phyloP scores from a whole-genome alignment of 2,113 vertebrate genomes.

The Condylura cristata region DNA sequence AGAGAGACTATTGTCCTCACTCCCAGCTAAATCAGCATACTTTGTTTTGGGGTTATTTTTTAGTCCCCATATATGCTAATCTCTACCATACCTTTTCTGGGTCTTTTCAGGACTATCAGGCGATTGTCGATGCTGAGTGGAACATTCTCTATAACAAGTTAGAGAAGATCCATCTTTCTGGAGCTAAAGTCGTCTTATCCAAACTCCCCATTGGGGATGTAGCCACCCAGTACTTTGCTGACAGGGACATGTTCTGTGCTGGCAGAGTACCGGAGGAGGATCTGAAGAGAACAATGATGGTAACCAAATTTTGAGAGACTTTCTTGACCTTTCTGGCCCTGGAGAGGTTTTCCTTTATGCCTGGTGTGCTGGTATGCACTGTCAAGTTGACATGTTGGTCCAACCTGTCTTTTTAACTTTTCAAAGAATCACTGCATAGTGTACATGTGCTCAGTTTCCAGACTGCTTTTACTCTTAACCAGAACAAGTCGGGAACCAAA shows the following conservation, averaged over 20 bases:
- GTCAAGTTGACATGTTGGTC: neutral
- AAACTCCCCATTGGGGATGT: slow-evolving; percentile 97
- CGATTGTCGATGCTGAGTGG: slow-evolving; percentile 98
- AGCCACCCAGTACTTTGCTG: slow-evolving; percentile 97
- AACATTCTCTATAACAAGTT: slow-evolving; percentile 98
- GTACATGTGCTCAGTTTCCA: neutral
- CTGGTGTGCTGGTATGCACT: neutral
- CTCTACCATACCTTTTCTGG: neutral
- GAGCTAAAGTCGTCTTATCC: slow-evolving; percentile 96
- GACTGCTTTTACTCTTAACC: neutral
- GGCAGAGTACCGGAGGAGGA: slow-evolving; percentile 97
- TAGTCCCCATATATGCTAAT: neutral
- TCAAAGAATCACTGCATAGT: neutral
- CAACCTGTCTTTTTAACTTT: neutral
- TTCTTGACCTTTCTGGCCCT: neutral
- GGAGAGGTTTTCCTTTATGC: neutral
- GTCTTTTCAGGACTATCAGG: slow-evolving; percentile 95
- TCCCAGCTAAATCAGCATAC: neutral
- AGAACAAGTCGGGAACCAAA: neutral
- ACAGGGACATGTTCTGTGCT: slow-evolving; percentile 98
- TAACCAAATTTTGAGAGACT: slow-evolving; percentile 70
- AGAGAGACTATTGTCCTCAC: neutral
- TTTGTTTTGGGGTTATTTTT: neutral
- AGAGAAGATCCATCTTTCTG: slow-evolving; percentile 94
- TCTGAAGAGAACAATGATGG: slow-evolving; percentile 98